These are phyloP conservation scores for Artemia sinica DNA, from an alignment of 2,888 invertebrate genomes.

Conservation along the genomic window DNA sequence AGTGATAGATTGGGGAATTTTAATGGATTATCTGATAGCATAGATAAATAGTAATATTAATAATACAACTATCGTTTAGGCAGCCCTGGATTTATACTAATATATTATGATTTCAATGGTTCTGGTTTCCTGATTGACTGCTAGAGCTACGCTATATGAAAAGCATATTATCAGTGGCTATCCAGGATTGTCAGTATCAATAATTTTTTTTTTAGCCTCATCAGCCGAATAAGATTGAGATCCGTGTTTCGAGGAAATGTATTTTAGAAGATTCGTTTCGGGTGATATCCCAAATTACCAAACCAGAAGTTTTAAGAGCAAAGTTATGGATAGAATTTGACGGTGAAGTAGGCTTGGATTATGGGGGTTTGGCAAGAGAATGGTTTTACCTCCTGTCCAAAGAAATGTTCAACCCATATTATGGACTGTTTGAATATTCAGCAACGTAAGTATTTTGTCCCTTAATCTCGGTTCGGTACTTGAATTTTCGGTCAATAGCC, in stretches of 20 bases:
- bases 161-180: background rate
- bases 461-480: too few species aligned
- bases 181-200: conserved; percentile 12
- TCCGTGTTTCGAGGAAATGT: conserved; percentile 66
- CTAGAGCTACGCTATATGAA: too few species aligned
- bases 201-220: conserved; percentile 48
- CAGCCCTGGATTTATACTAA: too few species aligned
- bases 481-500: too few species aligned
- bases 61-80: too few species aligned
- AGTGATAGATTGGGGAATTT: too few species aligned
- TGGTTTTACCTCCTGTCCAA: conserved; percentile 97
- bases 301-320: conserved; percentile 81
- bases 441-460: conserved; percentile 56
- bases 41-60: too few species aligned
- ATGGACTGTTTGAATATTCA: conserved; percentile 96
- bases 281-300: conserved; percentile 73
- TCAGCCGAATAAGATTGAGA: conserved; percentile 93
- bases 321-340: conserved; percentile 98
- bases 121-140: too few species aligned
- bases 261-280: conserved; percentile 94
- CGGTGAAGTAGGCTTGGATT: conserved; percentile 87
- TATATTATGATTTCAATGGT: too few species aligned
- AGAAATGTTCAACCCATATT: conserved; percentile 99
- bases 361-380: conserved; percentile 87
- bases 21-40: too few species aligned